phyloP scores from a whole-genome alignment of 2,797 vertebrate genomes.

The Mus caroli region DNA sequence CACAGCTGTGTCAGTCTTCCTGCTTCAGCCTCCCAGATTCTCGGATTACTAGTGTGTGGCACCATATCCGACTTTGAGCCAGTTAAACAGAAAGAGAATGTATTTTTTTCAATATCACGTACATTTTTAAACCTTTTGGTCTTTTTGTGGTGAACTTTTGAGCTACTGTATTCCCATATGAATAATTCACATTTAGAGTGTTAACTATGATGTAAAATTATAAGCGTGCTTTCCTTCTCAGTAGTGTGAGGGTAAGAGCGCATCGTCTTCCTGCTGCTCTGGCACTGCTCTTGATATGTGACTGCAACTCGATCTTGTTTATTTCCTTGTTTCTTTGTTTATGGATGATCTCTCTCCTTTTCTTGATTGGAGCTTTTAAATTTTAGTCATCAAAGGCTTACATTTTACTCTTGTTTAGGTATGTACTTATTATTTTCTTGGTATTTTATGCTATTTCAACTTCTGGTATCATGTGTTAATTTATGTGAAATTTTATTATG shows the following conservation, averaged over 20 bases:
- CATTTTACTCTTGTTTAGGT: conserved; percentile 40
- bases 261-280: background rate
- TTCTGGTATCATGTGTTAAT: conserved; percentile 34
- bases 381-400: conserved; percentile 12
- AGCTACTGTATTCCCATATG: background rate
- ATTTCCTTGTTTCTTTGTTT: background rate
- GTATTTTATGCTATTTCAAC: background rate
- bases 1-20: background rate
- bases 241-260: background rate
- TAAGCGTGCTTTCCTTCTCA: background rate
- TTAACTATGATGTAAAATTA: background rate
- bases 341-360: background rate
- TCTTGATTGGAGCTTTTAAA: conserved; percentile 20
- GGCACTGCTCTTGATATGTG: background rate
- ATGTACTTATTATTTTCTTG: conserved; percentile 35
- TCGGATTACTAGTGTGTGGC: background rate
- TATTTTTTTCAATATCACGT: conserved; percentile 6
- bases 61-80: background rate
- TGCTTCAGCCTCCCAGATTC: background rate
- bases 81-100: background rate
- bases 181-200: background rate
- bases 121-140: conserved; percentile 35
- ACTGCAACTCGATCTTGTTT: background rate
- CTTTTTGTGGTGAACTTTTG: conserved; percentile 53
- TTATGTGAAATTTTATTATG: conserved; percentile 47